Evolutionary conservation across 1,140 invertebrate species (phyloP), one percentile per base, ranked within the genome.

Genomic region (Cecropterus lyciades): DNA sequence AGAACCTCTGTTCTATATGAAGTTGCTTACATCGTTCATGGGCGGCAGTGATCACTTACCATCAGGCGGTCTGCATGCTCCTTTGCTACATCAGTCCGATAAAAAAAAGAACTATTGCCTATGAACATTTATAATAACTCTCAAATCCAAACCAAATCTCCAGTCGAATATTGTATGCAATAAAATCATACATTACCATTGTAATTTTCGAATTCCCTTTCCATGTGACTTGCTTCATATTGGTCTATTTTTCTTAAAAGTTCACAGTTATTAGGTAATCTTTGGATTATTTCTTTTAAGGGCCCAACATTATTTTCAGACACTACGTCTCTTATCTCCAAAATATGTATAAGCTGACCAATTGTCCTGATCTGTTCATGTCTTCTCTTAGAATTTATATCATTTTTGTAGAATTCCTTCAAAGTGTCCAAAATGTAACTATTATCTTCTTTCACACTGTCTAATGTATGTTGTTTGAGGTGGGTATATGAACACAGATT

Each of bases 311-410:
- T 77, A 51, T 87, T 77, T 78, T 88, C 83, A 9, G 84, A 85
- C 16, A 92, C 51, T 11, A 88, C 67, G 72, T 88, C 83, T 70
- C 87, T 70, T 24, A 85, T 72, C 79, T 91, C 87, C 33, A 92
- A 76, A 14, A 90, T 65, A 17, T 73, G 77, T 13, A 91, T 48
- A 37, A 91, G 67, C 15, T 91, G 73, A 0, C 75, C 72, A 67
- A 89, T 80, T 6, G 71, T 81, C 13, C 57, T 72, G 14, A 88
- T 84, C 62, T 80, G 67, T 71, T 91, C 88, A 56, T 67, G 85
- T 66, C 78, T 79, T 63, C 88, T 79, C 6, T 69, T 64, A n/a
- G 88, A 91, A 69, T 89, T 83, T 17, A 91, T 86, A 42, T 80
- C 76, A 16, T 81, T 70, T 64, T 72, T 79, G 48, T 85, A 89